Base-by-base conservation (phyloP, 2,113 vertebrate species). In the Coturnix japonica region DNA sequence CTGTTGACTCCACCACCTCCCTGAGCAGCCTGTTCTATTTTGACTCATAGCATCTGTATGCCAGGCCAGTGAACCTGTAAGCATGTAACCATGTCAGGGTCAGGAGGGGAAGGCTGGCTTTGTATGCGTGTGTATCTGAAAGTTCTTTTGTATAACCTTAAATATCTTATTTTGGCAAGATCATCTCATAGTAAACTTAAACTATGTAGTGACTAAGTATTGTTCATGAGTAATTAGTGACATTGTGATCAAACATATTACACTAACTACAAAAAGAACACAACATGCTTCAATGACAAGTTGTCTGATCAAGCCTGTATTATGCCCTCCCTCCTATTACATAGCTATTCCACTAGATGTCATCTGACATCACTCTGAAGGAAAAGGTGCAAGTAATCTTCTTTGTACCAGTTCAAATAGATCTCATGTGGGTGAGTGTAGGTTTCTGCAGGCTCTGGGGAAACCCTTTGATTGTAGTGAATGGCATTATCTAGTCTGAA, bases 301-400 rank as follows among this genome's bases (percentile, higher is more conserved):
- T 4, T 8, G 1, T 30, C 26, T 3, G 4, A 46, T 6, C 65
- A 15, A 82, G 46, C 7, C 11, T 4, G 4, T 51, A 72, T 60
- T 1, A 17, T 14, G 10, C 2, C 8, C 18, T 90, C 77, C 6
- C 11, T 57, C 7, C 11, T 26, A 37, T 70, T 90, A n/a, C 86
- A 47, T 5, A 23, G 28, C 17, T 46, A 35, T 5, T 59, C 94
- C 95, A 87, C 91, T 92, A 96, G 95, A 35, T 91, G 95, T 95
- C 95, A 26, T 30, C 86, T 54, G 59, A 31, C 25, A 79, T 91
- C 71, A 9, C 7, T 1, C 28, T 63, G 67, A 25, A 65, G 64
- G 26, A 56, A 23, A 19, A 35, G 8, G 18, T 26, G 1, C 9
- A 19, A 4, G 30, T 51, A 51, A 7, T 15, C 3, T 7, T 1